Conservation (phyloP, 1,140 invertebrate genomes). For the Plectus sambesii region DNA sequence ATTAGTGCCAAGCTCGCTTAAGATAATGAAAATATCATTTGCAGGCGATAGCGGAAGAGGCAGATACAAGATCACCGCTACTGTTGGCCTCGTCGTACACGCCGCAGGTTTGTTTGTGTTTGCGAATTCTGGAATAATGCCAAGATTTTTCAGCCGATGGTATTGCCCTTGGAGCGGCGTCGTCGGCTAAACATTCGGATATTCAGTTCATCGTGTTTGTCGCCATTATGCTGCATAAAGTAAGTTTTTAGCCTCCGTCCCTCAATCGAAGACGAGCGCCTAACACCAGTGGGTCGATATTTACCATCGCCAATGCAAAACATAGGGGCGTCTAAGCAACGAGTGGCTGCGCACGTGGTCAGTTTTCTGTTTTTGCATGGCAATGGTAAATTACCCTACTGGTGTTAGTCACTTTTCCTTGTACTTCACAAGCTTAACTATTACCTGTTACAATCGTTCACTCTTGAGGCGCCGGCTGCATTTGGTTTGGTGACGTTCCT, state of each 20-base stretch:
- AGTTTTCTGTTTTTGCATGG: neutral
- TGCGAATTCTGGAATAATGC: slow-evolving; percentile 10
- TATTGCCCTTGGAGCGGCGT: slow-evolving; percentile 85
- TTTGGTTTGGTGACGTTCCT: slow-evolving; percentile 95
- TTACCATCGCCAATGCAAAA: no score
- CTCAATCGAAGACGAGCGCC: slow-evolving; percentile 16
- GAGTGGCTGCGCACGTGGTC: no score
- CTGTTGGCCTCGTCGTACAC: slow-evolving; percentile 88
- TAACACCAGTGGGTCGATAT: no score
- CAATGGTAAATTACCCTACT: no score
- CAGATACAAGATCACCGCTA: slow-evolving; percentile 72
- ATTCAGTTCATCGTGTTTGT: slow-evolving; percentile 87
- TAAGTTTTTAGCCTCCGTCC: slow-evolving; percentile 38
- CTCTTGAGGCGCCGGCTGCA: slow-evolving; percentile 73
- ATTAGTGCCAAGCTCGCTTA: no score
- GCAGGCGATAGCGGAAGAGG: slow-evolving; percentile 49
- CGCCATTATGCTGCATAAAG: slow-evolving; percentile 97
- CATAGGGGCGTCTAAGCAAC: no score
- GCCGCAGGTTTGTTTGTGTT: slow-evolving; percentile 59
- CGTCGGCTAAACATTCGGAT: slow-evolving; percentile 80
- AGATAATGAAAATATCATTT: no score
- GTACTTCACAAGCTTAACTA: neutral
- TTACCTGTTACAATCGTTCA: slow-evolving; percentile 15
- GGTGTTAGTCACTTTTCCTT: no score
- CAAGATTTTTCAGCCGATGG: slow-evolving; percentile 67